phyloP scores from a whole-genome alignment of 2,113 vertebrate species.

The Upupa epops region DNA sequence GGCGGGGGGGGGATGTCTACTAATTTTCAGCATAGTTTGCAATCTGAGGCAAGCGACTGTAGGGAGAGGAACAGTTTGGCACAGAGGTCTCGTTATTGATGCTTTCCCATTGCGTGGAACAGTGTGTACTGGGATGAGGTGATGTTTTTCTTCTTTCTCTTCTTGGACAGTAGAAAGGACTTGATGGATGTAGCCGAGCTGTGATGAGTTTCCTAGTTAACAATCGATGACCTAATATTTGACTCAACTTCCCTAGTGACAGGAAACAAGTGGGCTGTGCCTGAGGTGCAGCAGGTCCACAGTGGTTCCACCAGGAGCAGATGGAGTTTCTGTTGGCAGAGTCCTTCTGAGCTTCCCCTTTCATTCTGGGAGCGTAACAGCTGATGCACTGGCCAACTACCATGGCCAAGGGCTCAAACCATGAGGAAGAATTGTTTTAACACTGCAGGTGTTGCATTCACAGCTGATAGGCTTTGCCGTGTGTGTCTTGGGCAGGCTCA shows the following conservation, averaged over 20 bases:
- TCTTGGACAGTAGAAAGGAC: not conserved
- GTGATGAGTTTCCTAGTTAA: not conserved
- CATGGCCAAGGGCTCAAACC: not conserved
- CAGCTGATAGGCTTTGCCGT: not conserved
- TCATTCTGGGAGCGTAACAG: not conserved
- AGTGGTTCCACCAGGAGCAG: not conserved
- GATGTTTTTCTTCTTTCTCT: not conserved
- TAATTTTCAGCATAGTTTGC: rapidly evolving
- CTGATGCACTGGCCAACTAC: not conserved
- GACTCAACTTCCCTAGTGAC: not conserved
- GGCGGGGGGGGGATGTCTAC: not conserved
- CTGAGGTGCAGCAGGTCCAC: not conserved
- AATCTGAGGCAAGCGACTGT: not conserved
- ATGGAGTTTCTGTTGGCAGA: not conserved
- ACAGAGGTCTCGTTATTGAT: not conserved
- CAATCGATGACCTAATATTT: rapidly evolving
- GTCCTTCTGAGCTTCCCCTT: not conserved
- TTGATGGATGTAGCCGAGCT: not conserved
- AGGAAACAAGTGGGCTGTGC: not conserved
- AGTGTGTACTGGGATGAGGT: not conserved
- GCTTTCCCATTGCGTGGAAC: not conserved
- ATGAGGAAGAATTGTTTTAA: not conserved
- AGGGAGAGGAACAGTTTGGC: not conserved
- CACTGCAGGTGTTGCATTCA: not conserved
- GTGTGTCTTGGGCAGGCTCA: not conserved